Evolutionary conservation across 1,140 invertebrate genomes (phyloP).

Genomic region (Drosophila rufa): DNA sequence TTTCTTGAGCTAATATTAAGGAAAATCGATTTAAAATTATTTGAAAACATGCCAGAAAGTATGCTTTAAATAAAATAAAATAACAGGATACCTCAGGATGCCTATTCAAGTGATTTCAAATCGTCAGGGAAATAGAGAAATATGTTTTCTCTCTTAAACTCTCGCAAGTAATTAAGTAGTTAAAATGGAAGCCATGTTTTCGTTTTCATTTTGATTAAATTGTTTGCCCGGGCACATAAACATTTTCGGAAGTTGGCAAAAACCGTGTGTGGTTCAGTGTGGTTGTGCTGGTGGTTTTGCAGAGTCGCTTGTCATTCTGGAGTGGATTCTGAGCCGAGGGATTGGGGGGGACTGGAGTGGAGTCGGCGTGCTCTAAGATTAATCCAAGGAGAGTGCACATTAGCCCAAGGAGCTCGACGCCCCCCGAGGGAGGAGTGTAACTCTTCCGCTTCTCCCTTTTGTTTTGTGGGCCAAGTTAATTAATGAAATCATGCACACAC

Average conservation of each 20-base stretch:
- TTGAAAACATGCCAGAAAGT: too few species aligned
- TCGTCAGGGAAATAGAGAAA: neutral
- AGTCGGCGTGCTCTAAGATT: slow-evolving; percentile 32
- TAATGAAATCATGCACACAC: slow-evolving; percentile 38
- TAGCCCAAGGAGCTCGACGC: slow-evolving; percentile 37
- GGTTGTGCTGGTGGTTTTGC: slow-evolving; percentile 18
- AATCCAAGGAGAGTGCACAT: slow-evolving; percentile 25
- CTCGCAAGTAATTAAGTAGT: neutral
- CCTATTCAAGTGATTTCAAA: neutral
- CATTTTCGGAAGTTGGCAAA: slow-evolving; percentile 22
- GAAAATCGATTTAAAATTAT: neutral
- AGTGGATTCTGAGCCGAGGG: slow-evolving; percentile 13
- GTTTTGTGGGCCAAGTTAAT: slow-evolving; percentile 41
- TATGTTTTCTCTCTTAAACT: too few species aligned
- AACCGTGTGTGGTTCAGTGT: slow-evolving; percentile 10
- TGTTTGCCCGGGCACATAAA: slow-evolving; percentile 31
- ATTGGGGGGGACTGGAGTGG: neutral
- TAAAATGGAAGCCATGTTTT: slow-evolving; percentile 23
- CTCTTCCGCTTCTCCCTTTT: slow-evolving; percentile 19
- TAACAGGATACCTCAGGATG: neutral
- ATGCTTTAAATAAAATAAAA: neutral
- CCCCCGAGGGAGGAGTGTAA: slow-evolving; percentile 15
- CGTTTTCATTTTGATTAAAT: slow-evolving; percentile 24
- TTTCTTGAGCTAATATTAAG: neutral
- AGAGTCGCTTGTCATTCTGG: slow-evolving; percentile 20